Evolutionary conservation across 2,113 vertebrate genomes (phyloP), one percentile per base, ranked within the genome.

Genomic region (Muntiacus reevesi): DNA sequence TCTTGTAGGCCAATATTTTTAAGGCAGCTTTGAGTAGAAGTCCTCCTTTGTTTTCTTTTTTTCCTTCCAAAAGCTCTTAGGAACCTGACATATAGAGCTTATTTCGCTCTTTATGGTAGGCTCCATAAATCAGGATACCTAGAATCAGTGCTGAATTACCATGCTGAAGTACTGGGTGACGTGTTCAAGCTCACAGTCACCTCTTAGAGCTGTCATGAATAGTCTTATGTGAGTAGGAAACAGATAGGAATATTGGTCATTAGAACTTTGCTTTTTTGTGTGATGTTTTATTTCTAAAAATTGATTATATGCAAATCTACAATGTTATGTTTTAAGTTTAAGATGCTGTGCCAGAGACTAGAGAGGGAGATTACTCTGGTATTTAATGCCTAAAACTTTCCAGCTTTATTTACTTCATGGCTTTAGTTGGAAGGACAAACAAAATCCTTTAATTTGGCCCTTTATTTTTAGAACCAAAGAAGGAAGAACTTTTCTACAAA

Each of bases 381-480:
- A 17, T 93, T 97, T 94, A 67, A 79, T 74, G 16, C 50, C 36
- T 95, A 87, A 92, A 87, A 86, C 43, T 94, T 86, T 50, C 52
- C 59, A 79, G 85, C 71, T 92, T 93, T 47, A 89, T 96, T 89
- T 59, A 86, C 14, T 96, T 95, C n/a, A 47, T 89, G 52, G 71
- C 33, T 84, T 94, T 89, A 59, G 50, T 92, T 95, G 45, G 50
- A 94, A 93, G 52, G 91, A 87, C 55, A 94, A 86, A 97, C 5
- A 52, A 55, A 95, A 54, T 92, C 13, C 45, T 43, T 79, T 94
- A 90, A 62, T 60, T 94, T 95, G 74, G 13, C 54, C 71, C 43
- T 91, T 93, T 74, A 86, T 62, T 88, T 94, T 85, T 91, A 95
- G 81, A 88, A 71, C 90, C 45, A 97, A 87, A 89, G 33, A 74